Evolutionary conservation across 2,888 invertebrate genomes (phyloP).

Genomic region (Steinernema scapterisci): DNA sequence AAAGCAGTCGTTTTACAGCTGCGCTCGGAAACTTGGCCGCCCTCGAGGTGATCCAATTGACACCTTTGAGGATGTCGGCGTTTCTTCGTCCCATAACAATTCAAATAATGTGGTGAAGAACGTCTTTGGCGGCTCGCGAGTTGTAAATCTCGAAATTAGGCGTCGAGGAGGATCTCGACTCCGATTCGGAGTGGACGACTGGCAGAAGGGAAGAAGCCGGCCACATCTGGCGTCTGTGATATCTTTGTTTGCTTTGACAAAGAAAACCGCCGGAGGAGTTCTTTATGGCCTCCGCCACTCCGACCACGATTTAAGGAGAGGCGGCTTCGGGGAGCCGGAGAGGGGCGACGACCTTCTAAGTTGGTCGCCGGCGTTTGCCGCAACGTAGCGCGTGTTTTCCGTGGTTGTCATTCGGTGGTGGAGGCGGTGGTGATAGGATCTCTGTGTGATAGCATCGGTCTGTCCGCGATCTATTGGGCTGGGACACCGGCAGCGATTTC

Average conservation of each 20-base stretch:
- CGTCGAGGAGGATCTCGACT: background rate
- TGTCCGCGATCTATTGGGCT: conserved; percentile 2
- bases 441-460: conserved; percentile 12
- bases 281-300: too few species aligned
- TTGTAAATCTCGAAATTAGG: conserved; percentile 6
- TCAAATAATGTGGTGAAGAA: background rate
- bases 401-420: background rate
- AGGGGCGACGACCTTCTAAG: background rate
- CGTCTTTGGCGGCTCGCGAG: conserved; percentile 10
- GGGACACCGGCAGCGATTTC: conserved; percentile 17
- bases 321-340: too few species aligned
- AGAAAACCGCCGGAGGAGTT: too few species aligned
- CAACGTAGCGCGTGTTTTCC: background rate
- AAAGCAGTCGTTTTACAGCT: background rate
- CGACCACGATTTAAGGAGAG: too few species aligned
- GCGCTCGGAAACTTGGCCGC: background rate
- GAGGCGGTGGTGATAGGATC: conserved; percentile 22
- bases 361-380: background rate
- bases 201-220: too few species aligned
- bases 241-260: too few species aligned
- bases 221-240: too few species aligned
- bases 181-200: background rate
- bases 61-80: conserved; percentile 2
- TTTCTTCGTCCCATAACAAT: background rate
- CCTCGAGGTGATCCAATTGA: conserved; percentile 24